These are phyloP conservation scores for Ophion ellenae DNA, from an alignment of 2,888 invertebrate genomes.

Conservation along the genomic window DNA sequence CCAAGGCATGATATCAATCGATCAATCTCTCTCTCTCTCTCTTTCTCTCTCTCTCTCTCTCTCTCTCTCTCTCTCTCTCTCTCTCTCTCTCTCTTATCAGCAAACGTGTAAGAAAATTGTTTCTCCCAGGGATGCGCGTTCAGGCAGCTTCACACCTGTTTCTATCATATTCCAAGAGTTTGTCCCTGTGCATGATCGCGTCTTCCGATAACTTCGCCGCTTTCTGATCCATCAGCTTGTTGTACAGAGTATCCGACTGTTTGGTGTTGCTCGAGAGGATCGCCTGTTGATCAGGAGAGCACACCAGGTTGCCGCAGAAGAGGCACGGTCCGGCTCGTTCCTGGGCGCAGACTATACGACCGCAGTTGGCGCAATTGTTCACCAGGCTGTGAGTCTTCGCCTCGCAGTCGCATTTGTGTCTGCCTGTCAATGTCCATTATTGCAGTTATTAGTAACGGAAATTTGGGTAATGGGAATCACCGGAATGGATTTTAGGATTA, in stretches of 20 bases:
- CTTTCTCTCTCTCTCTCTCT: not conserved
- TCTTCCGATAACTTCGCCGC: conserved; percentile 87
- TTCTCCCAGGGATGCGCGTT: not conserved
- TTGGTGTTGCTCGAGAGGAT: conserved; percentile 88
- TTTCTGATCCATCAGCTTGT: conserved; percentile 86
- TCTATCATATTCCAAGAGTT: conserved; percentile 92
- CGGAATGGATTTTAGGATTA: no score
- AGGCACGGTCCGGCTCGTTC: conserved; percentile 99
- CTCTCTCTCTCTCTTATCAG: not conserved
- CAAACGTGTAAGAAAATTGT: not conserved
- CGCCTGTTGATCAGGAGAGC: conserved; percentile 89
- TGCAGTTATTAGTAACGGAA: not conserved
- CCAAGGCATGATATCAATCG: no score
- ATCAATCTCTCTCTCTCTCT: no score
- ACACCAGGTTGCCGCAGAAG: conserved; percentile 95
- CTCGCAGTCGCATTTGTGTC: conserved; percentile 96
- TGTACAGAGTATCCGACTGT: conserved; percentile 88
- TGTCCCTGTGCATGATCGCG: conserved; percentile 92
- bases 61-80: not conserved
- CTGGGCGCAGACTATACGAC: conserved; percentile 96
- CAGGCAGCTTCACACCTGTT: conserved; percentile 86
- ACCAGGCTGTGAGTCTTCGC: conserved; percentile 95
- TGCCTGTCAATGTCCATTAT: conserved; percentile 85
- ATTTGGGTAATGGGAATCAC: no score
- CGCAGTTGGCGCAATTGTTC: conserved; percentile 97